phyloP scores from a whole-genome alignment of 1,140 invertebrate genomes.

The Drosophila bocqueti region DNA sequence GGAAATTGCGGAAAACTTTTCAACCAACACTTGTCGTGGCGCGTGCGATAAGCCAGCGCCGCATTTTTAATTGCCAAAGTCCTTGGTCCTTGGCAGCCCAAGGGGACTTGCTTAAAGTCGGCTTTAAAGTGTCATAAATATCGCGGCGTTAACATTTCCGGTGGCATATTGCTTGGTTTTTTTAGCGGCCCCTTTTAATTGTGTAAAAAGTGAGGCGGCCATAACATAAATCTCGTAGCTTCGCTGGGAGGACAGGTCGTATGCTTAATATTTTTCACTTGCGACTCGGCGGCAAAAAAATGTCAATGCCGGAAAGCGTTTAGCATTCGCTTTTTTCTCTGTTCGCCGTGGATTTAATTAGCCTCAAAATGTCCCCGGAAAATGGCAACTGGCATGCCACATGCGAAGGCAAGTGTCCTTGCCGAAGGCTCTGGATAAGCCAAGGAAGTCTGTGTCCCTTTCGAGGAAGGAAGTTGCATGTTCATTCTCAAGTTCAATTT shows the following conservation, averaged over 20 bases:
- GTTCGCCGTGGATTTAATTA: conserved; percentile 72
- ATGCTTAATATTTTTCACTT: conserved; percentile 69
- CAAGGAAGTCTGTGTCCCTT: conserved; percentile 31
- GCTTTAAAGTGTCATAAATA: conserved; percentile 78
- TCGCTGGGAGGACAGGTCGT: conserved; percentile 55
- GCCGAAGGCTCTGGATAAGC: conserved; percentile 47
- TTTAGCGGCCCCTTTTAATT: conserved; percentile 48
- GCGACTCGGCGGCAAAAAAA: conserved; percentile 42
- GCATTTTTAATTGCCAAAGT: conserved; percentile 77
- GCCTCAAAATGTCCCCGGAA: conserved; percentile 70
- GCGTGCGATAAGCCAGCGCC: conserved; percentile 74
- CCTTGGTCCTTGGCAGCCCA: conserved; percentile 35
- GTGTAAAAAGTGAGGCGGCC: conserved; percentile 33
- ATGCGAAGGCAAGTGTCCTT: conserved; percentile 34
- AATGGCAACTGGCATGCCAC: conserved; percentile 72
- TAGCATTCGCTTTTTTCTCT: conserved; percentile 64
- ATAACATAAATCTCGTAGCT: conserved; percentile 67
- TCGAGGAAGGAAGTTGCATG: conserved; percentile 69
- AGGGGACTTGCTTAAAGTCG: conserved; percentile 43
- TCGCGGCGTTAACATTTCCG: conserved; percentile 55
- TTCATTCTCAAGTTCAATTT: conserved; percentile 75
- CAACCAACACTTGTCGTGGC: conserved; percentile 55
- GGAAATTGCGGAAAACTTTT: conserved; percentile 65
- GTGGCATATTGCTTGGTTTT: conserved; percentile 1
- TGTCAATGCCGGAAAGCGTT: conserved; percentile 80